Percentiles rank a stretch among this genome's conserved stretches.
phyloP scores from a whole-genome alignment of 1,140 invertebrate genomes.

The Rhizoglyphus robini region DNA sequence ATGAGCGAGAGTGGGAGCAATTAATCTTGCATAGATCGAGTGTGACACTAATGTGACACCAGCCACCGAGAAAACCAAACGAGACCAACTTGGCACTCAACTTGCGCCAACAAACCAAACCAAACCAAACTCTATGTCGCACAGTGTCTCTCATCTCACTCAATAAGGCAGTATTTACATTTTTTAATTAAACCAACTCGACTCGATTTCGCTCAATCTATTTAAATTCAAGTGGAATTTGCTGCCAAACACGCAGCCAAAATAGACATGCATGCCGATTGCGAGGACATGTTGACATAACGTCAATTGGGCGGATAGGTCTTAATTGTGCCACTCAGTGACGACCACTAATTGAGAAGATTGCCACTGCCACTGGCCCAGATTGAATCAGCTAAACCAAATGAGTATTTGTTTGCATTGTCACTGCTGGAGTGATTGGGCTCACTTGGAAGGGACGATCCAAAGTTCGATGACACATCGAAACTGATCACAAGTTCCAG shows the following conservation, averaged over 20 bases:
- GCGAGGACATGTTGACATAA: background rate
- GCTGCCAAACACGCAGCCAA: background rate
- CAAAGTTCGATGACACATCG: too few relatives aligned
- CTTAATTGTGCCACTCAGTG: too few relatives aligned
- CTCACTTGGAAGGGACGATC: too few relatives aligned
- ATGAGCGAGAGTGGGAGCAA: background rate
- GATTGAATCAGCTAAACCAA: too few relatives aligned
- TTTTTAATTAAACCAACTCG: background rate
- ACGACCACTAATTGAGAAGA: too few relatives aligned
- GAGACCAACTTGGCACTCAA: background rate
- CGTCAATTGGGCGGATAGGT: background rate
- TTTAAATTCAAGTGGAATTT: background rate
- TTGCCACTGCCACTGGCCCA: too few relatives aligned
- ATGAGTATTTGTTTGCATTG: too few relatives aligned
- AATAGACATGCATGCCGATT: background rate
- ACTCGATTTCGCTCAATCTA: background rate
- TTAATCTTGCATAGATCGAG: slow-evolving; percentile 8
- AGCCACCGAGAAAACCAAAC: background rate
- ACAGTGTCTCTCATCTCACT: background rate
- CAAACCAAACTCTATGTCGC: background rate
- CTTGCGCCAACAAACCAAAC: too few relatives aligned
- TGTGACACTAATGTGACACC: slow-evolving; percentile 2
- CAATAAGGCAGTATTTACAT: background rate
- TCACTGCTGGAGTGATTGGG: too few relatives aligned
- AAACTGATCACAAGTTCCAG: too few relatives aligned